phyloP scores from a whole-genome alignment of 1,140 invertebrate species.

The Adoxophyes honmai region DNA sequence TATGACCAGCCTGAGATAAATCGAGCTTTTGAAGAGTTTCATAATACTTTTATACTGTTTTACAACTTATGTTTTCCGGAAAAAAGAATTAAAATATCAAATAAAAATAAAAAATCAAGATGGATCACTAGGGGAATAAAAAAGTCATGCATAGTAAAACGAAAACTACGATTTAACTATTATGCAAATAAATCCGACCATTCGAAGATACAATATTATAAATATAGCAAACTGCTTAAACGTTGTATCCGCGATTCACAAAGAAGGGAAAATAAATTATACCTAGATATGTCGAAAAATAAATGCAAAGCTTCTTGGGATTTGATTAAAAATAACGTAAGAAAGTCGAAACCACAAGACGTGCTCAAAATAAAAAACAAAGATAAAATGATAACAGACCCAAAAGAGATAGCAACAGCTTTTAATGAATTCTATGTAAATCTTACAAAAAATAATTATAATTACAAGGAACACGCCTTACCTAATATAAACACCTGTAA shows the following conservation, averaged over 20 bases:
- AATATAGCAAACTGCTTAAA: neutral
- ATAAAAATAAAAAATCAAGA: neutral
- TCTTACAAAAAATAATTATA: neutral
- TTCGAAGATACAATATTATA: neutral
- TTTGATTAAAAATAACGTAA: neutral
- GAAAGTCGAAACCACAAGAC: neutral
- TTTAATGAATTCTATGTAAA: slow-evolving; percentile 5
- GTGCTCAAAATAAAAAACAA: neutral
- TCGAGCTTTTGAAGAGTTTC: neutral
- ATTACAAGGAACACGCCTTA: neutral
- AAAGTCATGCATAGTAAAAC: neutral
- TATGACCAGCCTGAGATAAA: neutral
- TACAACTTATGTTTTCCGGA: neutral
- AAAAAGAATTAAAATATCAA: neutral
- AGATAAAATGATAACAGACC: neutral
- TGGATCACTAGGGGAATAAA: neutral
- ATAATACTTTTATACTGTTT: neutral
- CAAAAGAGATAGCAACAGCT: neutral
- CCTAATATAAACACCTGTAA: neutral
- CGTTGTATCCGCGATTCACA: neutral
- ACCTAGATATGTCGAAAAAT: neutral
- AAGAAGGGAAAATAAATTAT: neutral
- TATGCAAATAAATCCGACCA: neutral
- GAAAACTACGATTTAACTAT: neutral
- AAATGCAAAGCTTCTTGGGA: neutral